Base-by-base conservation (phyloP, 2,888 invertebrate species). In the Polymixis flavicincta region DNA sequence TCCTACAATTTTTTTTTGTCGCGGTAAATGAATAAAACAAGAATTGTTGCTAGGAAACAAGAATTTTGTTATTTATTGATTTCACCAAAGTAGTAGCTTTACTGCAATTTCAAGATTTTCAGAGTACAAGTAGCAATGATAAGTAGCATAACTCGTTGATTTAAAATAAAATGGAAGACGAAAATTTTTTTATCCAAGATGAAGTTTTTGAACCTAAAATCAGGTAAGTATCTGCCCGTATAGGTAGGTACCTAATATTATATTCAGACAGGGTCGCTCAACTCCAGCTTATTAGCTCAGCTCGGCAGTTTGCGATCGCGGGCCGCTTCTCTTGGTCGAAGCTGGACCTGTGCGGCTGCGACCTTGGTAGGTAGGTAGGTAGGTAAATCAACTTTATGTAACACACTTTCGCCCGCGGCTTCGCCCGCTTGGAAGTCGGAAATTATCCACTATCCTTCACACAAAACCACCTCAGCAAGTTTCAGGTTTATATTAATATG, bases 41-140 rank as follows among this genome's bases (percentile, higher is more conserved):
- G 9, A 32, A 28, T 48, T 52, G 76, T 84, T 71, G 75, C 84
- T 78, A 74, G 50, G 85, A 66, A 64, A 85, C 85, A n/a, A 69
- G 14, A 19, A n/a, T 19, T 32, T 67, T 60, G 59, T 66, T 84
- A n/a, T 45, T 48, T 22, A 6, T 1, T 45, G 14, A 25, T 48
- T 48, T 25, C 52, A 65, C 22, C 37, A 13, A 3, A 13, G 2
- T 59, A 32, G 9, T 42, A 63, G 11, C n/a, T 42, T 61, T 17
- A 42, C 42, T 11, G 37, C 13, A 61, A 25, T 48, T 64, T 17
- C 17, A 71, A 25, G 5, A 55, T 48, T 25, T 32, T 73, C 54
- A 55, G n/a, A 67, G 22, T 50, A 0, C 32, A 22, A 0, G 22
- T 57, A 57, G 4, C 5, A 4, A 50, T n/a, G n/a, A n/a, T n/a